A percentile compares a stretch with the other conserved stretches of the same genome.
These are phyloP conservation scores for Champsocephalus esox DNA, from an alignment of 2,797 vertebrate species.

Conservation along the genomic window DNA sequence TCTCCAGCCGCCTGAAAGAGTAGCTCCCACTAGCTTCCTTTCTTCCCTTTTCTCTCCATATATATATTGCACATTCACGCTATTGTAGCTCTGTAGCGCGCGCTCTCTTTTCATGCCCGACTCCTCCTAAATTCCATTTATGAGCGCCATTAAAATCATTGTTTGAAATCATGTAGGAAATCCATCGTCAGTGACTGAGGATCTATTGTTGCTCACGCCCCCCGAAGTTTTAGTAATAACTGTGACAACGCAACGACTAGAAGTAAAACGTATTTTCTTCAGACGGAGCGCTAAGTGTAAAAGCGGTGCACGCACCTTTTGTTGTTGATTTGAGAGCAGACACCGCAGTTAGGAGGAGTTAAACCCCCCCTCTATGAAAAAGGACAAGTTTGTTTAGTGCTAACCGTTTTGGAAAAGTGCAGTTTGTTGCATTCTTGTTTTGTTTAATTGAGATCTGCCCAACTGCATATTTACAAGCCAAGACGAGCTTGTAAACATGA, in stretches of 20 bases:
- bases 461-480: slow-evolving; percentile 58
- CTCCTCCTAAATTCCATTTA: slow-evolving; percentile 79
- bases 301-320: slow-evolving; percentile 51
- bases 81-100: slow-evolving; percentile 64
- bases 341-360: slow-evolving; percentile 21
- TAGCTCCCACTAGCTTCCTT: slow-evolving; percentile 72
- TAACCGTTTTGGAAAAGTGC: slow-evolving; percentile 25
- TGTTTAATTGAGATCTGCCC: slow-evolving; percentile 60
- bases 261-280: slow-evolving; percentile 61
- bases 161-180: slow-evolving; percentile 82
- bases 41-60: slow-evolving; percentile 48
- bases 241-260: slow-evolving; percentile 65
- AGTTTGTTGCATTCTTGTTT: slow-evolving; percentile 53
- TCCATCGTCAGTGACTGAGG: slow-evolving; percentile 63
- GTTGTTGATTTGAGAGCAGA: slow-evolving; percentile 49
- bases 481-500: slow-evolving; percentile 50
- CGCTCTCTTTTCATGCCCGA: slow-evolving; percentile 68
- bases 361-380: background rate
- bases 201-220: slow-evolving; percentile 55
- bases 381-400: slow-evolving; percentile 33
- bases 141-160: slow-evolving; percentile 80
- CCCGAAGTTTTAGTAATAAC: slow-evolving; percentile 70
- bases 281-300: slow-evolving; percentile 41
- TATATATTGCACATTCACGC: slow-evolving; percentile 67
- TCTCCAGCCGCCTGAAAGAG: slow-evolving; percentile 81